These are phyloP conservation scores for Hippocampus guttulatus DNA, from an alignment of 2,113 vertebrate species.

Conservation along the genomic window DNA sequence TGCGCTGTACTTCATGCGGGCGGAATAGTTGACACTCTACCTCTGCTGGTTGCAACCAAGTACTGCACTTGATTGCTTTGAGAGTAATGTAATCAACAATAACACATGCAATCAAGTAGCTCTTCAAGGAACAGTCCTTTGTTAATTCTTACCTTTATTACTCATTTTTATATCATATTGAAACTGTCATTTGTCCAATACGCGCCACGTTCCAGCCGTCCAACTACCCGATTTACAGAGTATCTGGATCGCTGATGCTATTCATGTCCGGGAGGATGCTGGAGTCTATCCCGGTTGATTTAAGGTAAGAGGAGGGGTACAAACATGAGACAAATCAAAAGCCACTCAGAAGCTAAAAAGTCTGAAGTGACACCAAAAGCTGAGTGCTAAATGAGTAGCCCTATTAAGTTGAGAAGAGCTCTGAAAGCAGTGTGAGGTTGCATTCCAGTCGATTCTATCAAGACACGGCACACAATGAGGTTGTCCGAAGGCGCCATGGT, in stretches of 20 bases:
- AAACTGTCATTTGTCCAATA: neutral
- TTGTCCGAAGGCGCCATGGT: constrained; percentile 20
- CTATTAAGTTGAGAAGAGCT: neutral
- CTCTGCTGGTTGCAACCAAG: too few relatives aligned
- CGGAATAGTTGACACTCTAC: too few relatives aligned
- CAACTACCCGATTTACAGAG: neutral
- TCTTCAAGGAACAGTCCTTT: too few relatives aligned
- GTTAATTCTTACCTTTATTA: neutral
- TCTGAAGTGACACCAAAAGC: neutral
- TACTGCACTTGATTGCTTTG: too few relatives aligned
- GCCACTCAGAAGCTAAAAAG: neutral
- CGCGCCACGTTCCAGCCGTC: neutral
- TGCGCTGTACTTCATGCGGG: too few relatives aligned
- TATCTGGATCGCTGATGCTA: neutral
- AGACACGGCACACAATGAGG: constrained; percentile 27
- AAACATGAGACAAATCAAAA: neutral
- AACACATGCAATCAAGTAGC: neutral
- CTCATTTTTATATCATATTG: neutral
- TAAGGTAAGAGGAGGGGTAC: neutral
- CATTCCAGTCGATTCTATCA: constrained; percentile 33
- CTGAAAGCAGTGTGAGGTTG: constrained; percentile 14
- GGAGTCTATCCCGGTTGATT: neutral
- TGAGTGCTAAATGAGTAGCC: neutral
- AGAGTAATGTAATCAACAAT: too few relatives aligned
- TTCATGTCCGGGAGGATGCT: neutral